Evolutionary conservation across 1,140 invertebrate genomes (phyloP).

Genomic region (Dendroctonus valens): DNA sequence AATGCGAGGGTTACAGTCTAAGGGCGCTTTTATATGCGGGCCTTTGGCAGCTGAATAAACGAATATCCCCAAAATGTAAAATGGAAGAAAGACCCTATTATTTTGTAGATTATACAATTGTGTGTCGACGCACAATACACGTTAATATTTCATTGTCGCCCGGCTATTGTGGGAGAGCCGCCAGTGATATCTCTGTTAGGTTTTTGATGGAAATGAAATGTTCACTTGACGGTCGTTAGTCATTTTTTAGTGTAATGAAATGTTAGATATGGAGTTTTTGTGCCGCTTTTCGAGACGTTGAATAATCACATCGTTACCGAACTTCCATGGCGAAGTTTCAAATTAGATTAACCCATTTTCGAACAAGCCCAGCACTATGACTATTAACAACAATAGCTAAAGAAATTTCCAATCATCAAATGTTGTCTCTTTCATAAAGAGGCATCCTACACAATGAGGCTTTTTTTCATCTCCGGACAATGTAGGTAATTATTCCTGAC

Average conservation of each 20-base stretch:
- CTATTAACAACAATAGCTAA: too few relatives aligned
- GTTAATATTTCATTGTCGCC: slow-evolving; percentile 41
- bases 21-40: slow-evolving; percentile 30
- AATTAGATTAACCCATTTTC: too few relatives aligned
- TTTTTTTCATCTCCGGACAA: too few relatives aligned
- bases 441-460: too few relatives aligned
- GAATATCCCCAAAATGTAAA: slow-evolving; percentile 39
- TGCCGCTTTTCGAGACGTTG: slow-evolving; percentile 1
- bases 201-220: slow-evolving; percentile 39
- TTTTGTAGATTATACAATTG: slow-evolving; percentile 44
- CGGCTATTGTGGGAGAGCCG: slow-evolving; percentile 37
- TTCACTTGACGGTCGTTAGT: slow-evolving; percentile 24
- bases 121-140: slow-evolving; percentile 44
- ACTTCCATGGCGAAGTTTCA: too few relatives aligned
- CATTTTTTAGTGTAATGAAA: slow-evolving; percentile 31
- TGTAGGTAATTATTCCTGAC: too few relatives aligned
- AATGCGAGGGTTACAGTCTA: slow-evolving; percentile 22
- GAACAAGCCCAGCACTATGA: too few relatives aligned
- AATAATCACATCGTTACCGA: slow-evolving; percentile 6
- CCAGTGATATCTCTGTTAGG: slow-evolving; percentile 43
- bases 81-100: slow-evolving; percentile 41
- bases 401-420: too few relatives aligned
- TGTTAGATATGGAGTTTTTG: slow-evolving; percentile 30
- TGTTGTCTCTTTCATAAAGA: too few relatives aligned
- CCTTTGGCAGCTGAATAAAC: slow-evolving; percentile 37